Evolutionary conservation across 1,140 invertebrate species (phyloP), one percentile per base, ranked within the genome.

Genomic region (Ptiloglossa arizonensis): DNA sequence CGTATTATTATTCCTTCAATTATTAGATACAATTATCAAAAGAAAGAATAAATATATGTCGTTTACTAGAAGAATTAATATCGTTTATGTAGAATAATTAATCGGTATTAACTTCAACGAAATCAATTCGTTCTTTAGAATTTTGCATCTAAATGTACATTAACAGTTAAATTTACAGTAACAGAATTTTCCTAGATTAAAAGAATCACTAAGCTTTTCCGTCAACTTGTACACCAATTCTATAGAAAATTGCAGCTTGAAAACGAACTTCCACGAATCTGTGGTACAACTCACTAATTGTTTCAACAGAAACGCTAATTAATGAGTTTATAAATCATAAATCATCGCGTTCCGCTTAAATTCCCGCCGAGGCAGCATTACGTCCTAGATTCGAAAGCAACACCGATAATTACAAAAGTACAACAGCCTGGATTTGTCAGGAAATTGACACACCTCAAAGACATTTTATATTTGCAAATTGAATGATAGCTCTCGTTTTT

Each of bases 261-360:
- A 41, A 59, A 48, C 41, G 32, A 75, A 69, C 41, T 75, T 59
- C 11, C 22, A 46, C 15, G 38, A 72, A 63, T 41, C 29, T 15
- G 17, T 35, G 27, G 41, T 56, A 44, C 52, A 29, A 24, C 19
- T 48, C 19, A 9, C 41, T 67, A 57, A 17, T 41, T 17, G 64
- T 69, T 35, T 22, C 64, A 75, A 59, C 41, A 13, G 41, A 59
- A 68, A 75, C 19, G 64, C 52, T 75, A 75, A 75, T 75, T 75
- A 75, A 75, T 59, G 73, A 75, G 73, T 48, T 38, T 50, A 41
- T 75, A 68, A 59, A 75, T 75, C 73, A 75, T 75, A 68, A 75
- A 75, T 75, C 73, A 75, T 68, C 73, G 64, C 15, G 41, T 68
- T 59, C 17, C 64, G 29, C 19, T 74, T 67, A 35, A 68, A 68